phyloP scores from a whole-genome alignment of 2,113 vertebrate species.

The Bucco capensis region DNA sequence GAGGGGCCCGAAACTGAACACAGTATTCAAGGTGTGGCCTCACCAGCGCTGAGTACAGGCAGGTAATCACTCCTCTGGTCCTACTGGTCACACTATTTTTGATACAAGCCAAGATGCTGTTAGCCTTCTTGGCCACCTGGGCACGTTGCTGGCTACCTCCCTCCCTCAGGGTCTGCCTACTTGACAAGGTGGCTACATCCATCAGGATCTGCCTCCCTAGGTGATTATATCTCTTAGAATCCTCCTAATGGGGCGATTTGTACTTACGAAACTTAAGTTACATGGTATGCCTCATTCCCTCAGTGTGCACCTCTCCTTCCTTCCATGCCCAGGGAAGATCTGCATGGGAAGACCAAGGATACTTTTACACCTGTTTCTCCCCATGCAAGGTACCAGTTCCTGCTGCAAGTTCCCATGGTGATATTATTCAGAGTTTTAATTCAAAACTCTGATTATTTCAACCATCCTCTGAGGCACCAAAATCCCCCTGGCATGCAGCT shows the following conservation, averaged over 20 bases:
- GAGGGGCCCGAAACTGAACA: too few species aligned
- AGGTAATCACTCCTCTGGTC: too few species aligned
- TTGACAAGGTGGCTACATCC: too few species aligned
- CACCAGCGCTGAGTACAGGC: too few species aligned
- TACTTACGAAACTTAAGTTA: neutral
- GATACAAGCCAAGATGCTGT: too few species aligned
- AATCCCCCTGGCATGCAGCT: neutral
- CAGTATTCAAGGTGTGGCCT: too few species aligned
- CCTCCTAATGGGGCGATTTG: neutral
- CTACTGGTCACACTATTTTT: too few species aligned
- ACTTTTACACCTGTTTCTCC: neutral
- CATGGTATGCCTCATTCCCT: fast-evolving
- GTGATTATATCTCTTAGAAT: too few species aligned
- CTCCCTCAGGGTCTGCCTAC: too few species aligned
- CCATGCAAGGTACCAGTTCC: neutral
- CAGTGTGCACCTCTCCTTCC: fast-evolving
- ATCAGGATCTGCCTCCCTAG: too few species aligned
- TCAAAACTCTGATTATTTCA: neutral
- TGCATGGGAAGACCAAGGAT: neutral
- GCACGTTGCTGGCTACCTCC: too few species aligned
- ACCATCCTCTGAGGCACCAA: fast-evolving
- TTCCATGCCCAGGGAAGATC: neutral
- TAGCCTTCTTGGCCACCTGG: too few species aligned
- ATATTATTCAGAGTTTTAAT: neutral
- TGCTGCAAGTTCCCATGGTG: neutral